Percentiles rank a stretch among this genome's conserved stretches.
phyloP scores from a whole-genome alignment of 2,113 vertebrate species.

The Phylloscopus trochilus region DNA sequence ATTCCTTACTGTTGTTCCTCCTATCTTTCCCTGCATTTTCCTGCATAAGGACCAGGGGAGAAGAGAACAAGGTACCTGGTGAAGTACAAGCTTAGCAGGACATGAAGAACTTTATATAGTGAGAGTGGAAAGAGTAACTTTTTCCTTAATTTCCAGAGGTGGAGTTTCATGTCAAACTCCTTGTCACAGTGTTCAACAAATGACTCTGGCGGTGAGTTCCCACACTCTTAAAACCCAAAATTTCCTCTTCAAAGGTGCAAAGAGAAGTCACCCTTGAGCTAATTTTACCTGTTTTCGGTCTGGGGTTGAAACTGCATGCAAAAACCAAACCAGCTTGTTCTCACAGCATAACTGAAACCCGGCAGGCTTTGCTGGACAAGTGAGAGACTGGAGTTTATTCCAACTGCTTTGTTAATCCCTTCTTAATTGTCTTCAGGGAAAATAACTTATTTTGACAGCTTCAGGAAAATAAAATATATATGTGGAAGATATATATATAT shows the following conservation, averaged over 20 bases:
- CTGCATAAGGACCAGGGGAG: neutral
- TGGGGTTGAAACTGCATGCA: neutral
- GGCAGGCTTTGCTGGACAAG: neutral
- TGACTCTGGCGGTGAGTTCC: neutral
- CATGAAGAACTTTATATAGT: neutral
- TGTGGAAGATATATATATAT: neutral
- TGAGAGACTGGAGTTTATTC: neutral
- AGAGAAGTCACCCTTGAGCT: neutral
- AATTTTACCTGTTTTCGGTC: neutral
- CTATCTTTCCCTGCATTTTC: neutral
- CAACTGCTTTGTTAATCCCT: neutral
- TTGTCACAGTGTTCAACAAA: neutral
- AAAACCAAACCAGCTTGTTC: neutral
- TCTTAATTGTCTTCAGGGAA: neutral
- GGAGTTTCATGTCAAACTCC: neutral
- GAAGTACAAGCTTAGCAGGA: neutral
- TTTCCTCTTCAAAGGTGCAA: neutral
- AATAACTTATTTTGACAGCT: conserved; percentile 7
- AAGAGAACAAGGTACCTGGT: neutral
- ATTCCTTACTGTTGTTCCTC: neutral
- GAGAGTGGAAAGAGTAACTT: neutral
- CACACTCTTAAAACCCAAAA: neutral
- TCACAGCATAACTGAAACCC: neutral
- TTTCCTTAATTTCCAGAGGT: neutral
- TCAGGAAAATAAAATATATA: neutral